Evolutionary conservation across 2,113 vertebrate genomes (phyloP).

Genomic region (Orthonyx spaldingii): DNA sequence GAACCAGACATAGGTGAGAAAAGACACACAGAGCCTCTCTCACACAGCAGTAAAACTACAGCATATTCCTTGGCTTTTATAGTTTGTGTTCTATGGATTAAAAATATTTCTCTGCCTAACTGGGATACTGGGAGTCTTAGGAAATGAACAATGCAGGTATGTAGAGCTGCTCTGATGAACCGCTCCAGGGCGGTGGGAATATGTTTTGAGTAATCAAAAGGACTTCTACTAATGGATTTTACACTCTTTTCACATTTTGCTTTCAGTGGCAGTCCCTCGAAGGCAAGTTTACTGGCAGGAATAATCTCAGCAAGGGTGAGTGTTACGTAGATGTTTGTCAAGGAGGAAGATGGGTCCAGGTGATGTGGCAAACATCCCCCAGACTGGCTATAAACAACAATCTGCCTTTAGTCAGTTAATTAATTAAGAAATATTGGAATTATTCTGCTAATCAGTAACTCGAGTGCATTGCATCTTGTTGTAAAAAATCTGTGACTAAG

Average conservation of each 20-base stretch:
- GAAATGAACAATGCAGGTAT: constrained; percentile 5
- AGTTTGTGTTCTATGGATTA: neutral
- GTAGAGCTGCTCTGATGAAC: constrained; percentile 12
- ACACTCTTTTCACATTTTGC: constrained; percentile 30
- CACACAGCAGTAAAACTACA: neutral
- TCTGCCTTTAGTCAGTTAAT: neutral
- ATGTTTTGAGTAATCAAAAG: constrained; percentile 28
- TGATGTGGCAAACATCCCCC: neutral
- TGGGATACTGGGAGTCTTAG: neutral
- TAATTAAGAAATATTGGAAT: neutral
- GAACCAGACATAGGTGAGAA: neutral
- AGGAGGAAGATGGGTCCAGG: neutral
- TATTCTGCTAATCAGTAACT: neutral
- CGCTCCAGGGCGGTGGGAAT: constrained; percentile 3
- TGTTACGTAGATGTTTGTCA: neutral
- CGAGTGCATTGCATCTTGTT: neutral
- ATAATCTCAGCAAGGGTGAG: neutral
- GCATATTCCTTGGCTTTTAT: neutral
- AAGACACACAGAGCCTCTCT: neutral
- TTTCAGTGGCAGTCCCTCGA: neutral
- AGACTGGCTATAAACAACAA: neutral
- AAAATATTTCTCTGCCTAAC: neutral
- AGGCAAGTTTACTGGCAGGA: neutral
- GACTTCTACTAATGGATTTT: constrained; percentile 27
- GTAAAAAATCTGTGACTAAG: neutral